Base-by-base conservation (phyloP, 2,888 invertebrate genomes). In the Argyresthia albistria region DNA sequence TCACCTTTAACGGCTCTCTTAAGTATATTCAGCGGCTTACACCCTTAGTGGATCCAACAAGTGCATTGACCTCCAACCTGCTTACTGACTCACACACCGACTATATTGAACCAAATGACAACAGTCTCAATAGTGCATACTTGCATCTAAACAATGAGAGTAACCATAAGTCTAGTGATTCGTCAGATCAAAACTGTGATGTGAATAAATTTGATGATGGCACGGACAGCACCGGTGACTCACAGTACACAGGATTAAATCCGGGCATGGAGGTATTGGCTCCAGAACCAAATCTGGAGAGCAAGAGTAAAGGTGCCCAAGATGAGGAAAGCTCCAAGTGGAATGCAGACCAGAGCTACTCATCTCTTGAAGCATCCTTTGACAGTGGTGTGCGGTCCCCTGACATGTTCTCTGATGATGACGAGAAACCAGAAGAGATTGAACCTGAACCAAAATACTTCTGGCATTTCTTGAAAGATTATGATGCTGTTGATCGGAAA, bases 361-460 rank as follows among this genome's bases (percentile, higher is more conserved):
- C 86, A 1, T 87, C 86, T 10, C 65, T 80, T 1, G 86, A 87
- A 55, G 79, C 77, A 10, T 86, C 86, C 1, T 86, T 81, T 73
- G 84, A 86, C 62, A 87, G 86, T 63, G 86, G 86, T 58, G 75
- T 86, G 43, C 64, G 87, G 47, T 91, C 91, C 52, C 93, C 93
- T 0, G 92, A 93, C 64, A 79, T 93, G 66, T 93, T 93, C 69
- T 90, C 89, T 55, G 91, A 91, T 55, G 89, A 89, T 46, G 91
- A 90, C 8, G 25, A 25, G 25, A 25, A 25, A 25, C 3, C 25
- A 25, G 61, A 59, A 0, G 75, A 70, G 15, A 53, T 57, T 11
- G 58, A 54, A 25, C 57, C 60, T 46, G 65, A 60, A 15, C 54
- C 58, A 25, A 76, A 80, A 53, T 76, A 75, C 43, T 80, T 80